Evolutionary conservation across 2,797 vertebrate genomes (phyloP).

Genomic region (Chloroceryle amazona): DNA sequence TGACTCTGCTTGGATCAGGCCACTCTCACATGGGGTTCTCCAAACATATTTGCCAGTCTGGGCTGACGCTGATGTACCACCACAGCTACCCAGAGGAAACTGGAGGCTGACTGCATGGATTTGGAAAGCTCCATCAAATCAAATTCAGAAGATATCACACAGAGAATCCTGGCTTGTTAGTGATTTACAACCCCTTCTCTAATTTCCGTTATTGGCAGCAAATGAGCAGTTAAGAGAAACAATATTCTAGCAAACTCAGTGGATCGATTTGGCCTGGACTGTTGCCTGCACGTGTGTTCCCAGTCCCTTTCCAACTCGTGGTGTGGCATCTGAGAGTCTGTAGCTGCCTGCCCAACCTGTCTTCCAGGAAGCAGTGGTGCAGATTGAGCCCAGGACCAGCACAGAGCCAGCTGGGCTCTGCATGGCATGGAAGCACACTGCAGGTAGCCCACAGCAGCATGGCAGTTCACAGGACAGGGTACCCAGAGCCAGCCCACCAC

Average conservation of each 20-base stretch:
- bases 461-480: not conserved
- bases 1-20: fast-evolving
- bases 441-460: not conserved
- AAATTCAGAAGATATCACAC: not conserved
- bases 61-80: not conserved
- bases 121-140: not conserved
- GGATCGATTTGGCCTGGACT: not conserved
- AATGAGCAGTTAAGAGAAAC: not conserved
- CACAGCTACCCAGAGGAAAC: too few species aligned
- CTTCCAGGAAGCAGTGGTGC: not conserved
- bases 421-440: not conserved
- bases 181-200: not conserved
- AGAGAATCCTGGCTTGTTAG: not conserved
- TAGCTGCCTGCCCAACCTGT: not conserved
- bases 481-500: not conserved
- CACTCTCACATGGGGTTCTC: not conserved
- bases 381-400: not conserved
- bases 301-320: not conserved
- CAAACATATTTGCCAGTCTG: not conserved
- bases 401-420: not conserved
- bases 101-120: fast-evolving
- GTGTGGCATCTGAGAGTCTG: not conserved
- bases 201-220: not conserved
- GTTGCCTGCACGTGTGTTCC: not conserved
- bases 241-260: not conserved